These are phyloP conservation scores for Chascanopsetta lugubris DNA, from an alignment of 2,113 vertebrate species.

Conservation along the genomic window DNA sequence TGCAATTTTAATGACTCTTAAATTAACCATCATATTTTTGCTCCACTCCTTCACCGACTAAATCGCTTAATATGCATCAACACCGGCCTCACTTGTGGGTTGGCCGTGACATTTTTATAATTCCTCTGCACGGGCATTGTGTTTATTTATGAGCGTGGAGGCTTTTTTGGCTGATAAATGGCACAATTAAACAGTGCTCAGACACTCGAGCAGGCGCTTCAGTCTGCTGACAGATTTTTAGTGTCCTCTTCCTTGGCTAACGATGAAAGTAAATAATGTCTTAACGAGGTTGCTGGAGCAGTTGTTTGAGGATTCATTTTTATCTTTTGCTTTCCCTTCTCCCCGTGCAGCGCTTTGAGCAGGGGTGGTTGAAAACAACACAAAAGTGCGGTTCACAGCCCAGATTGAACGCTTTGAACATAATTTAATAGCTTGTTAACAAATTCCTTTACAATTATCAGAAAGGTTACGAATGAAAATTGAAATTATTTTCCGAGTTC, in stretches of 20 bases:
- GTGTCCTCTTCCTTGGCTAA: conserved; percentile 80
- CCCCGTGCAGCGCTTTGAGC: conserved; percentile 69
- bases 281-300: conserved; percentile 79
- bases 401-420: conserved; percentile 67
- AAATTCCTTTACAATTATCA: conserved; percentile 68
- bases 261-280: conserved; percentile 83
- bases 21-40: conserved; percentile 83
- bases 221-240: conserved; percentile 83
- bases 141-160: conserved; percentile 81
- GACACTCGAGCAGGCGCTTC: conserved; percentile 79
- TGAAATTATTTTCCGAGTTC: conserved; percentile 42
- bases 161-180: conserved; percentile 84
- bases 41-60: conserved; percentile 77
- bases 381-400: conserved; percentile 63
- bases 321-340: conserved; percentile 68
- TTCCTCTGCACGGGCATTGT: conserved; percentile 78
- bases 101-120: conserved; percentile 82
- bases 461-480: conserved; percentile 55
- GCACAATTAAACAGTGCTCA: conserved; percentile 80
- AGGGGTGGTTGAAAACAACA: conserved; percentile 52
- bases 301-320: conserved; percentile 79
- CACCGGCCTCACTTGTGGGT: conserved; percentile 76
- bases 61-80: conserved; percentile 82
- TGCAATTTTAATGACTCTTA: conserved; percentile 84
- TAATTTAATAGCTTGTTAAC: conserved; percentile 72